Percentiles rank a stretch among this genome's conserved stretches.
phyloP scores from a whole-genome alignment of 2,888 invertebrate species.

The Andrena fulva region DNA sequence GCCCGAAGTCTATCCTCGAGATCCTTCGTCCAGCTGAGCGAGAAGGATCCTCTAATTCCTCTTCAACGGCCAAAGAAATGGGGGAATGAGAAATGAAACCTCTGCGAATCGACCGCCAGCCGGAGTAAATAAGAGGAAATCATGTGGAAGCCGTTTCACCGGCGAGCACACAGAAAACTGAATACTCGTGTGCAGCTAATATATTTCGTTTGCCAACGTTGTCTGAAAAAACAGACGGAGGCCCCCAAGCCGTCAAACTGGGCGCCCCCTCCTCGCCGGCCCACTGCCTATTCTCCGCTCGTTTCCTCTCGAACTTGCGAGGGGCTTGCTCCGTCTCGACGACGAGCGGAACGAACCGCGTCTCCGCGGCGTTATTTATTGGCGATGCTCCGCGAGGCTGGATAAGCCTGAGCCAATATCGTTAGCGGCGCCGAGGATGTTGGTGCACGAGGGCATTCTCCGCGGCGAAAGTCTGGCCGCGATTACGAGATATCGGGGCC shows the following conservation, averaged over 20 bases:
- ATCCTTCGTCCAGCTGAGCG: too few species aligned
- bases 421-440: slow-evolving; percentile 75
- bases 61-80: too few species aligned
- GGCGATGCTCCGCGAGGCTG: slow-evolving; percentile 74
- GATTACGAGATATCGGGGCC: slow-evolving; percentile 15
- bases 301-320: not conserved
- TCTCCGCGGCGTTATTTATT: slow-evolving; percentile 77
- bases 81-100: not conserved
- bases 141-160: not conserved
- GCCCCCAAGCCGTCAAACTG: slow-evolving; percentile 45
- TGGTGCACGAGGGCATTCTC: slow-evolving; percentile 23
- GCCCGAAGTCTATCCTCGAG: too few species aligned
- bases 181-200: slow-evolving; percentile 24
- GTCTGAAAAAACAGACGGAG: slow-evolving; percentile 60
- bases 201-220: slow-evolving; percentile 60
- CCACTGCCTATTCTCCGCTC: slow-evolving; percentile 21
- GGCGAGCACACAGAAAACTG: not conserved
- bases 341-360: slow-evolving; percentile 12
- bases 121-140: not conserved
- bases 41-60: too few species aligned
- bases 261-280: slow-evolving; percentile 24
- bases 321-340: not conserved
- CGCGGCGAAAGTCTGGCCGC: slow-evolving; percentile 33
- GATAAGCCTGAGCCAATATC: slow-evolving; percentile 79
- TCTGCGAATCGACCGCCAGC: not conserved